Evolutionary conservation across 2,113 vertebrate genomes (phyloP).

Genomic region (Tetrax tetrax): DNA sequence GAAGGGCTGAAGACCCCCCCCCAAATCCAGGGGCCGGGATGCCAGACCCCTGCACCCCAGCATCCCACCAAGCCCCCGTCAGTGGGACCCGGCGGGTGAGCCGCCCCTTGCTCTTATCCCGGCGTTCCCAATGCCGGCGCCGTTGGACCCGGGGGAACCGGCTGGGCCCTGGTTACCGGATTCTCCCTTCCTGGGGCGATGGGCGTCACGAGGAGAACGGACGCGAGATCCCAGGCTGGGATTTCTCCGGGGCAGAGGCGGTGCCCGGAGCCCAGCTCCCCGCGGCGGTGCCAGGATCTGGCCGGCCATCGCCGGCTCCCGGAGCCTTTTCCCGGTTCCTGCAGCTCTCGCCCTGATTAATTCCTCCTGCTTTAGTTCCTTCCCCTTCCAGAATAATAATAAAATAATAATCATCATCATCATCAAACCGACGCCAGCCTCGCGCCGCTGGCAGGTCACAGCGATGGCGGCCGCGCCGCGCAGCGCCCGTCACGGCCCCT

Average conservation of each 20-base stretch:
- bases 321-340: not conserved
- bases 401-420: not conserved
- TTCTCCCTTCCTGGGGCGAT: not conserved
- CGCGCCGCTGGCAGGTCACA: too few species aligned
- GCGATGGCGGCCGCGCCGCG: not conserved
- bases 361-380: not conserved
- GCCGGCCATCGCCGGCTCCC: not conserved
- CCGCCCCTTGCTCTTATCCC: too few species aligned
- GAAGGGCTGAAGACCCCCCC: too few species aligned
- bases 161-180: not conserved
- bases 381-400: not conserved
- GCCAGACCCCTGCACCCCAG: too few species aligned
- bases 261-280: not conserved
- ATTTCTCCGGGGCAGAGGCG: not conserved
- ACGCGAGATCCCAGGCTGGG: not conserved
- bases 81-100: too few species aligned
- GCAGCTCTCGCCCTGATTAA: not conserved
- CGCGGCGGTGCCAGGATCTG: not conserved
- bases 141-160: not conserved
- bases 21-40: too few species aligned
- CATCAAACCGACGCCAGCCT: not conserved
- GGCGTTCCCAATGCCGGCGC: too few species aligned
- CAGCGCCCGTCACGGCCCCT: not conserved
- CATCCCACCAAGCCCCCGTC: too few species aligned
- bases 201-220: not conserved